Conservation (phyloP, 2,888 invertebrate genomes). For the Drosophila suboccidentalis region DNA sequence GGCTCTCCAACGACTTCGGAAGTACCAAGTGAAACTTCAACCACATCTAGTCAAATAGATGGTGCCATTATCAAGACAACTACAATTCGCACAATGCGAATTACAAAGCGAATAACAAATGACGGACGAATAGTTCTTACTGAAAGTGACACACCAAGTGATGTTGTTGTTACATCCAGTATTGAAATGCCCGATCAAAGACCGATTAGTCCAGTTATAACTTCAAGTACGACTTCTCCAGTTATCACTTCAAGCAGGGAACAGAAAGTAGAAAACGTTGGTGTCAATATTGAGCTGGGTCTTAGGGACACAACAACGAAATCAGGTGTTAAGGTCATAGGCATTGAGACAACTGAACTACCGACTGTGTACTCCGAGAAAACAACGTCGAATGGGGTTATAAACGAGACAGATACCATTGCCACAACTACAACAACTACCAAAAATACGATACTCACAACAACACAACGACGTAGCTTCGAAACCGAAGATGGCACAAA, state of each 20-base stretch:
- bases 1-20: constrained; percentile 69
- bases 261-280: constrained; percentile 50
- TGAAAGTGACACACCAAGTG: constrained; percentile 75
- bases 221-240: constrained; percentile 40
- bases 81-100: constrained; percentile 83
- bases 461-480: constrained; percentile 78
- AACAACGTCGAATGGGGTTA: constrained; percentile 41
- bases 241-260: constrained; percentile 49
- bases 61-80: constrained; percentile 83
- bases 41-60: constrained; percentile 73
- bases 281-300: constrained; percentile 64
- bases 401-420: constrained; percentile 51
- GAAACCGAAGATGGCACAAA: constrained; percentile 81
- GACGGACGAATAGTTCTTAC: constrained; percentile 81
- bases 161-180: constrained; percentile 78
- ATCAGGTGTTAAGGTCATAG: constrained; percentile 73
- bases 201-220: constrained; percentile 60
- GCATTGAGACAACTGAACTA: constrained; percentile 73
- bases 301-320: constrained; percentile 45
- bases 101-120: constrained; percentile 78
- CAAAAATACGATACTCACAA: constrained; percentile 78
- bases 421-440: constrained; percentile 74
- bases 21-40: constrained; percentile 68
- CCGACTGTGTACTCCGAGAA: constrained; percentile 33
- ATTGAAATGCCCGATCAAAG: constrained; percentile 81